phyloP scores from a whole-genome alignment of 2,797 vertebrate species.

The Sebastes wilsoni region DNA sequence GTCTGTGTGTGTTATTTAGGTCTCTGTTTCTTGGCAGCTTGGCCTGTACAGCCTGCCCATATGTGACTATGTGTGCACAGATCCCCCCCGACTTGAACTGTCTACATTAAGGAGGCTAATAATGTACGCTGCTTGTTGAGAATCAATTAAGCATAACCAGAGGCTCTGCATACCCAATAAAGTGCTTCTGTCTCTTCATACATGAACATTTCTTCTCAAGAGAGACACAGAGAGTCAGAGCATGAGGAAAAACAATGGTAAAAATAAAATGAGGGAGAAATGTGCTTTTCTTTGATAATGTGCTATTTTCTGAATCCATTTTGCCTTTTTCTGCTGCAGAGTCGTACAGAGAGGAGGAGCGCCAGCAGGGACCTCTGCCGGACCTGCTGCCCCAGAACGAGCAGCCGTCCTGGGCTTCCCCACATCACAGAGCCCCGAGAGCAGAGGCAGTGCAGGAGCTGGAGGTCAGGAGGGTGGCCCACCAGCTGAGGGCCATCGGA shows the following conservation, averaged over 20 bases:
- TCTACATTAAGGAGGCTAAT: background rate
- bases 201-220: background rate
- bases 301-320: background rate
- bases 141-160: constrained; percentile 21
- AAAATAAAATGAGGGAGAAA: background rate
- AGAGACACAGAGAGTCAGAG: background rate
- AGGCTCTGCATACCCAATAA: background rate
- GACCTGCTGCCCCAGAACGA: constrained; percentile 69
- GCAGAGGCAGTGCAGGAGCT: constrained; percentile 45
- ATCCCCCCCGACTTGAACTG: background rate
- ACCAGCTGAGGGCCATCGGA: constrained; percentile 77
- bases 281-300: background rate
- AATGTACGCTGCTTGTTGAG: constrained; percentile 1
- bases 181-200: background rate
- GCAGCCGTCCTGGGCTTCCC: constrained; percentile 26
- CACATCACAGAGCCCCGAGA: constrained; percentile 25
- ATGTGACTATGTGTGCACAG: background rate
- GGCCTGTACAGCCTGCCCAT: background rate
- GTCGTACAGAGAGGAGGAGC: constrained; percentile 33
- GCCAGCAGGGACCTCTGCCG: constrained; percentile 47
- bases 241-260: background rate
- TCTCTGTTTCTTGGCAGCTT: constrained; percentile 1
- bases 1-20: background rate
- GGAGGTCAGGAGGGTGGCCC: constrained; percentile 66
- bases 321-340: constrained; percentile 25